These are phyloP conservation scores for Dexiosoma caninum DNA, from an alignment of 2,888 invertebrate species.

Conservation along the genomic window DNA sequence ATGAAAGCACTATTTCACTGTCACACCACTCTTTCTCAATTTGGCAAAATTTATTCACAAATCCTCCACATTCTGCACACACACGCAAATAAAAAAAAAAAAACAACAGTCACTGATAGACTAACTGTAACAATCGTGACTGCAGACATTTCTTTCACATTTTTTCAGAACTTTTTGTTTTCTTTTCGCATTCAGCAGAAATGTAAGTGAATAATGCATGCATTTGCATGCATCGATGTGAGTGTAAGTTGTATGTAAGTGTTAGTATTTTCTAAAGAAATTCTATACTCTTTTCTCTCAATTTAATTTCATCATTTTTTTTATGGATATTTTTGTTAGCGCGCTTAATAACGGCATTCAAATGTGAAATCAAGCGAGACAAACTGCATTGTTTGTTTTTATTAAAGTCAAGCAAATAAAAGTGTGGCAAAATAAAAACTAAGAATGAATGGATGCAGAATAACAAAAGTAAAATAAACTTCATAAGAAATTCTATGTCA, in stretches of 20 bases:
- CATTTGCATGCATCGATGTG: neutral
- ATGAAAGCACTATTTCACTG: constrained; percentile 23
- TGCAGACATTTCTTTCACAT: constrained; percentile 49
- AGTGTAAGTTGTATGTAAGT: neutral
- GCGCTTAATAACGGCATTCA: constrained; percentile 33
- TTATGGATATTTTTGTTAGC: neutral
- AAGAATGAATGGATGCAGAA: neutral
- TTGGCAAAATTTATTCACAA: neutral
- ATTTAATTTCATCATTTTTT: neutral
- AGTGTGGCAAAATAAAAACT: neutral
- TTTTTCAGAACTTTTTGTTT: neutral
- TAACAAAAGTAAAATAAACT: constrained; percentile 29
- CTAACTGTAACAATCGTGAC: constrained; percentile 43
- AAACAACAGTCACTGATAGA: constrained; percentile 35
- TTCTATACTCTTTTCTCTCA: constrained; percentile 1
- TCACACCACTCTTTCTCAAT: neutral
- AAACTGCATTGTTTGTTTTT: neutral
- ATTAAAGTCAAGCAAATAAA: constrained; percentile 17
- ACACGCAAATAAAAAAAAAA: neutral
- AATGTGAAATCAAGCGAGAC: constrained; percentile 28
- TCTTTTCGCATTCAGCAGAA: neutral
- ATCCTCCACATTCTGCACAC: neutral
- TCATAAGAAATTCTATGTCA: constrained; percentile 58
- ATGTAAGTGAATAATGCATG: neutral
- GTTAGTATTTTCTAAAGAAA: neutral